Percentiles rank a stretch among this genome's conserved stretches.
These are phyloP conservation scores for Chydorus sphaericus DNA, from an alignment of 2,888 invertebrate species.

Conservation along the genomic window DNA sequence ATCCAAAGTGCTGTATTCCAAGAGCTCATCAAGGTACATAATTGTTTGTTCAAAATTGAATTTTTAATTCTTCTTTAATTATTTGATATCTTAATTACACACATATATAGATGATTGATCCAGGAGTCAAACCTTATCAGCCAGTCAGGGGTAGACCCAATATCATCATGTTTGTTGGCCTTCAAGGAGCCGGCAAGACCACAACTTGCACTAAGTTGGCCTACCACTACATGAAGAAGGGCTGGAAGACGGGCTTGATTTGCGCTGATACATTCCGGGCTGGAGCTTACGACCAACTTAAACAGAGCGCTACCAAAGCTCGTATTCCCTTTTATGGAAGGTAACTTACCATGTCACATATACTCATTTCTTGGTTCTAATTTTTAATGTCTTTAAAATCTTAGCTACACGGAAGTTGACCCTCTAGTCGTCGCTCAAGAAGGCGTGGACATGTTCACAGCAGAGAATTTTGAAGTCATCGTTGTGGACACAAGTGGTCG, in stretches of 20 bases:
- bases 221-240: constrained; percentile 95
- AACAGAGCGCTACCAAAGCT: constrained; percentile 97
- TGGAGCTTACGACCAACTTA: constrained; percentile 98
- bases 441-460: constrained; percentile 98
- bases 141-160: constrained; percentile 90
- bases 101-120: constrained; percentile 68
- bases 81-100: constrained; percentile 1
- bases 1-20: constrained; percentile 98
- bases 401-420: constrained; percentile 94
- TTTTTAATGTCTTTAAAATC: constrained; percentile 20
- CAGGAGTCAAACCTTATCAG: constrained; percentile 90
- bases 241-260: constrained; percentile 97
- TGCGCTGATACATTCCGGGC: constrained; percentile 99
- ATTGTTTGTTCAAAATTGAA: neutral
- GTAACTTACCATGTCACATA: constrained; percentile 31
- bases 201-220: constrained; percentile 99
- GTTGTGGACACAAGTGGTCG: constrained; percentile 98
- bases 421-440: constrained; percentile 98
- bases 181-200: constrained; percentile 98
- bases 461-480: constrained; percentile 97
- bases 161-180: constrained; percentile 97
- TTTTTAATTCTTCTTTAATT: constrained; percentile 20
- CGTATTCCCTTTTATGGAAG: constrained; percentile 98
- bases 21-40: constrained; percentile 77
- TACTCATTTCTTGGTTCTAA: neutral